Percentiles rank a stretch among this genome's conserved stretches.
These are phyloP conservation scores for Pseudeuparius sepicola DNA, from an alignment of 2,888 invertebrate species.

Conservation along the genomic window DNA sequence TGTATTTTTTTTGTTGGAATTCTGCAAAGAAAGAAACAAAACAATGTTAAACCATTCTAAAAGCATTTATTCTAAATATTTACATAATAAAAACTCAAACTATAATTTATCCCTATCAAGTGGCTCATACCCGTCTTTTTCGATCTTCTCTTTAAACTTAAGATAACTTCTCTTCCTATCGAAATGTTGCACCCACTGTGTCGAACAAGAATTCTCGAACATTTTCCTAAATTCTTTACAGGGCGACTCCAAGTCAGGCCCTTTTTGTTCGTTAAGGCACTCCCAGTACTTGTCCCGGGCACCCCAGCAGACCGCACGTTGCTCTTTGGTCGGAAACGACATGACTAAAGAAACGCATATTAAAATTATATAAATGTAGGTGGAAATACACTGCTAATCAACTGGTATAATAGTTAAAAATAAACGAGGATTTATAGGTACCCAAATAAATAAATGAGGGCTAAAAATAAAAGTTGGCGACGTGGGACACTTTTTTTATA, in stretches of 20 bases:
- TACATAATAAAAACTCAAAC: slow-evolving; percentile 16
- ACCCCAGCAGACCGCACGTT: slow-evolving; percentile 74
- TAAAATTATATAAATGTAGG: no score
- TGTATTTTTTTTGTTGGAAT: slow-evolving; percentile 29
- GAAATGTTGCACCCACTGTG: slow-evolving; percentile 89
- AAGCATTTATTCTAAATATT: no score
- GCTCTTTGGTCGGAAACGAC: slow-evolving; percentile 74
- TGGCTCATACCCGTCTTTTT: slow-evolving; percentile 78
- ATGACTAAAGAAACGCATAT: slow-evolving; percentile 44
- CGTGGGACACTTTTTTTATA: no score
- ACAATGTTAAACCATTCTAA: slow-evolving; percentile 4
- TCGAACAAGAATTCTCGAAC: slow-evolving; percentile 61
- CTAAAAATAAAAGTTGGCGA: no score
- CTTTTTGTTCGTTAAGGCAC: slow-evolving; percentile 64
- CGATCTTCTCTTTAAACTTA: slow-evolving; percentile 79
- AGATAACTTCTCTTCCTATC: slow-evolving; percentile 82
- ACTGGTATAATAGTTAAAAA: no score
- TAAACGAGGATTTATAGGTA: no score
- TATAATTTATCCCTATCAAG: no score
- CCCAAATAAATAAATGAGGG: no score
- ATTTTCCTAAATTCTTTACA: slow-evolving; percentile 20
- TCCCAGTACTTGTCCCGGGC: slow-evolving; percentile 83
- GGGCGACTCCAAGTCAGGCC: slow-evolving; percentile 31
- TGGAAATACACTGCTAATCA: no score
- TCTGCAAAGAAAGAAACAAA: slow-evolving; percentile 27